phyloP scores from a whole-genome alignment of 2,113 vertebrate genomes.

The Laticauda colubrina region DNA sequence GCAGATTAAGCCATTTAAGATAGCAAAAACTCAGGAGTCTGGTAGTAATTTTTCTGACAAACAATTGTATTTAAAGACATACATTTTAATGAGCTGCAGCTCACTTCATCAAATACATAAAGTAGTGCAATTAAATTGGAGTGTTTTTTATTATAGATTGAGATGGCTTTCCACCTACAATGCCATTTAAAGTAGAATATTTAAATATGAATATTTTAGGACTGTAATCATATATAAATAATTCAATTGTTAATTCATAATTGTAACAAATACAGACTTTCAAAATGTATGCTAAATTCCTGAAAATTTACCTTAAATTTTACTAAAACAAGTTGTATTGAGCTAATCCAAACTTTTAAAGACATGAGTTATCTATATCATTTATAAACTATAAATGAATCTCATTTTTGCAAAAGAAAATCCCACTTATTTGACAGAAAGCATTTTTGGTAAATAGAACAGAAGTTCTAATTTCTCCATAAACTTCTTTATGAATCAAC shows the following conservation, averaged over 20 bases:
- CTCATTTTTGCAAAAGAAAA: not conserved
- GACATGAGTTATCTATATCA: not conserved
- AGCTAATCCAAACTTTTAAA: not conserved
- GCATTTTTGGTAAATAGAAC: not conserved
- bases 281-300: constrained; percentile 9
- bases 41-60: not conserved
- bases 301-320: constrained; percentile 14
- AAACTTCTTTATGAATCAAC: not conserved
- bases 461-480: not conserved
- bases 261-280: constrained; percentile 27
- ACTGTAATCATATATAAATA: constrained; percentile 18
- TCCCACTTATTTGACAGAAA: not conserved
- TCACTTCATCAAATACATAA: not conserved
- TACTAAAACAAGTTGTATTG: constrained; percentile 1
- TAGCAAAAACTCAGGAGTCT: constrained; percentile 36
- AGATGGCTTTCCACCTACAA: not conserved
- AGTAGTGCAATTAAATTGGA: not conserved
- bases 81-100: not conserved
- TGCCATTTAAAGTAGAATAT: not conserved
- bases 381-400: not conserved
- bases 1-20: constrained; percentile 60
- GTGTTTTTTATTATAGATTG: not conserved
- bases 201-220: constrained; percentile 43
- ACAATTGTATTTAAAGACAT: not conserved
- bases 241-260: constrained; percentile 22